Percentiles rank a stretch among this genome's conserved stretches.
phyloP scores from a whole-genome alignment of 2,113 vertebrate genomes.

The human (Homo sapiens) region DNA sequence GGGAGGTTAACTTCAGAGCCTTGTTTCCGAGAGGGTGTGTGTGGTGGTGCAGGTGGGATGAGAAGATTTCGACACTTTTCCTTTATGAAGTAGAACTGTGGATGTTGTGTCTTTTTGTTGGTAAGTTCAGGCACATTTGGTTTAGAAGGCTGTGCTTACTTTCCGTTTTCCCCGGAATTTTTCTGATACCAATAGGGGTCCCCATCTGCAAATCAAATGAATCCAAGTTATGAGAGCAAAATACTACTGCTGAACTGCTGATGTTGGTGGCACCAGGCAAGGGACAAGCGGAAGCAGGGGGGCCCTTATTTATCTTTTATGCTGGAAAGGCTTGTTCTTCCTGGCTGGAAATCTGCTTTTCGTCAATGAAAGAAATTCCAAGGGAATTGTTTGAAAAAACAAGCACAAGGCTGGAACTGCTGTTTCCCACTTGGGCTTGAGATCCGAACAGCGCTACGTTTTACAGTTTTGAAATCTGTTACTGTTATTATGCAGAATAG shows the following conservation, averaged over 20 bases:
- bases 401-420: neutral
- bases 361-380: neutral
- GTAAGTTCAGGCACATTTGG: conserved; percentile 25
- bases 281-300: conserved; percentile 37
- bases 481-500: neutral
- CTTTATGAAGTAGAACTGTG: neutral
- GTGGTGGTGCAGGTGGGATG: neutral
- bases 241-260: conserved; percentile 17
- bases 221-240: conserved; percentile 68
- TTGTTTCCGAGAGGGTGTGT: neutral
- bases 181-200: conserved; percentile 87
- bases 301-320: conserved; percentile 14
- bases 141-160: neutral
- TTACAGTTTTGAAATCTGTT: neutral
- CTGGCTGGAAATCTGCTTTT: conserved; percentile 39
- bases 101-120: neutral
- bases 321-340: conserved; percentile 48
- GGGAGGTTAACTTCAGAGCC: conserved; percentile 64
- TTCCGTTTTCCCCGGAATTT: conserved; percentile 76
- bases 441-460: neutral
- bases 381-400: neutral
- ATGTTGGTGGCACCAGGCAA: conserved; percentile 48
- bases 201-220: conserved; percentile 86
- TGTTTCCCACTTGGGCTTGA: neutral
- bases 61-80: neutral